These are phyloP conservation scores for Stichopus horrens DNA, from an alignment of 53 echinoderm and acorn worm genomes.

Conservation along the genomic window DNA sequence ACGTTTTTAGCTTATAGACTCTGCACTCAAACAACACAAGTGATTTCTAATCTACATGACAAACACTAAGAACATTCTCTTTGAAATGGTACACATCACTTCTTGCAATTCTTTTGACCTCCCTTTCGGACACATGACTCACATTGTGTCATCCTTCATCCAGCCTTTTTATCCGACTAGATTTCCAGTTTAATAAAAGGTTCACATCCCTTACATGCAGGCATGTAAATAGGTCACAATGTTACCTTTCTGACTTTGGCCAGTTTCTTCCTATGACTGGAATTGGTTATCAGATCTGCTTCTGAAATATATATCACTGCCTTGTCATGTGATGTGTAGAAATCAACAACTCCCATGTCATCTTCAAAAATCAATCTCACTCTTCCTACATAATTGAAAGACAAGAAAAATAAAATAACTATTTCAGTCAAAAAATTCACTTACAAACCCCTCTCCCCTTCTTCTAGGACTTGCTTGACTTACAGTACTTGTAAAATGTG, in stretches of 20 bases:
- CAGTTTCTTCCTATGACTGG: constrained; percentile 70
- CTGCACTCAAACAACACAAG: too few species aligned
- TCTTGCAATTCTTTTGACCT: too few species aligned
- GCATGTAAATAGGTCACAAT: background rate
- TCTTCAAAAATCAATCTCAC: constrained; percentile 71
- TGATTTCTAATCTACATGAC: too few species aligned
- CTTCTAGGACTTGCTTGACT: too few species aligned
- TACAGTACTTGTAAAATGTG: too few species aligned
- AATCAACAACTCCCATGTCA: constrained; percentile 83
- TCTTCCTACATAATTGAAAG: constrained; percentile 53
- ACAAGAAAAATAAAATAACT: too few species aligned
- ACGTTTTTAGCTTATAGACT: too few species aligned
- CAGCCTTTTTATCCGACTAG: background rate
- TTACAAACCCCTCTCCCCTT: too few species aligned
- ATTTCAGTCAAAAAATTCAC: too few species aligned
- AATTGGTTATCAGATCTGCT: constrained; percentile 74
- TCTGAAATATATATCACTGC: constrained; percentile 86
- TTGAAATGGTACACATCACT: too few species aligned
- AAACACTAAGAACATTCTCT: too few species aligned
- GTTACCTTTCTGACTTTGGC: constrained; percentile 90
- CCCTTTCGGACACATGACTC: background rate
- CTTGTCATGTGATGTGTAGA: constrained; percentile 77
- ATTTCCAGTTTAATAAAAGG: background rate
- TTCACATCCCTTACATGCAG: background rate
- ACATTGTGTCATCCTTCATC: background rate